Evolutionary conservation across 2,113 vertebrate genomes (phyloP), one percentile per base, ranked within the genome.

Genomic region (Plotosus lineatus): DNA sequence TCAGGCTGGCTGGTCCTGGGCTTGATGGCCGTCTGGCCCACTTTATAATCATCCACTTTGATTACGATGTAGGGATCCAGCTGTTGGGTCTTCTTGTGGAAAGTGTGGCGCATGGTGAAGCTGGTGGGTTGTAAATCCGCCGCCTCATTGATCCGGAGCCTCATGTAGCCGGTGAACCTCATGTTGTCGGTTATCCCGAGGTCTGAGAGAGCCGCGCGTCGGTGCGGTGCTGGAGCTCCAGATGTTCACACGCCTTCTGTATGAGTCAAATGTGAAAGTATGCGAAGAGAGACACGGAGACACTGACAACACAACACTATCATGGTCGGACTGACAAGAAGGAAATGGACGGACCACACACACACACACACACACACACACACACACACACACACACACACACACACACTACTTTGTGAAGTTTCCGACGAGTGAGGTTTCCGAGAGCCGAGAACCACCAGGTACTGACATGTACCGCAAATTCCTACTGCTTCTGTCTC

Each of bases 161-260:
- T 95, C 92, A 99, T 83, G 85, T 94, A 96, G 19, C 98, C 98
- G 84, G 93, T 99, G 92, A 98, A 99, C 92, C 95, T 97, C 97
- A 98, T 97, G 82, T 78, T 75, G n/a, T n/a, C n/a, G n/a, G n/a
- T 28, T 11, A 21, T 28, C 33, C 6, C 5, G 7, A 31, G 15
- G 26, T 3, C 1, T n/a, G n/a, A 15, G 60, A 48, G 46, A 55
- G 48, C 26, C 2, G 63, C 1, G 51, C 1, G 44, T 26, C 17
- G 21, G 36, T 0, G 36, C n/a, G 65, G 4, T 21, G 65, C 26
- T 33, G 14, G 21, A 23, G 26, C 33, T 33, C 42, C 42, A 33
- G 51, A 19, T 50, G 51, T 23, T 56, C 73, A 76, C 26, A 23
- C 50, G 48, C 72, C 50, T 40, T 68, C 9, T 17, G 48, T 17